Evolutionary conservation across 2,113 vertebrate genomes (phyloP), one percentile per base, ranked within the genome.

Genomic region (Melanerpes formicivorus): DNA sequence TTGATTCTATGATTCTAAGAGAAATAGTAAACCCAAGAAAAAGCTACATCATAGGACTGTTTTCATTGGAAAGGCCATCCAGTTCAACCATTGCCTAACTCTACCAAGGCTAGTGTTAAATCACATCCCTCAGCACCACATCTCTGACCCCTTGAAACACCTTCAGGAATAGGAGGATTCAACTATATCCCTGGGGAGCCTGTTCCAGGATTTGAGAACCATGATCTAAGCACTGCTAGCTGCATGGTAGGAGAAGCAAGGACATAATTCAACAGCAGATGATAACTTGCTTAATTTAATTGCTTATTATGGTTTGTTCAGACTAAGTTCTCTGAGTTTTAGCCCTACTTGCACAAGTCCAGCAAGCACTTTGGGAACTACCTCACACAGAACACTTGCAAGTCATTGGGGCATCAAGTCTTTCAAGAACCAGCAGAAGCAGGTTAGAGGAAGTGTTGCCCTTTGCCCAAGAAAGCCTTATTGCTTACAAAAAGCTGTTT

Each of bases 21-120:
- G 8, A 52, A 55, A 73, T 63, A 2, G 3, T 27, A 29, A 66
- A 50, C 0, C 0, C 13, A 22, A 82, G 29, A 21, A 40, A 85
- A 69, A 66, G 5, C 44, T 11, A 50, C 3, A 8, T 48, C 48
- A 48, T 19, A 48, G 19, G 18, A 18, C 18, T 19, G 18, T 21
- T 48, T 48, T 9, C 19, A 18, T 19, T 48, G 48, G 48, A 21
- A 48, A 48, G 48, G 10, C 18, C 48, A 21, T 10, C 19, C 48
- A 48, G 48, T 21, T 21, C 18, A 21, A 21, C 19, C 48, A 48
- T 48, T 48, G 18, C 9, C 48, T 48, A 48, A 21, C 48, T 21
- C 48, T 48, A 18, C 48, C 48, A 21, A 21, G 18, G 48, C 48
- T 15, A 48, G 48, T 21, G 48, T 9, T 48, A 21, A 48, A 48